Evolutionary conservation across 2,113 vertebrate species (phyloP).

Genomic region (Rynchops niger): DNA sequence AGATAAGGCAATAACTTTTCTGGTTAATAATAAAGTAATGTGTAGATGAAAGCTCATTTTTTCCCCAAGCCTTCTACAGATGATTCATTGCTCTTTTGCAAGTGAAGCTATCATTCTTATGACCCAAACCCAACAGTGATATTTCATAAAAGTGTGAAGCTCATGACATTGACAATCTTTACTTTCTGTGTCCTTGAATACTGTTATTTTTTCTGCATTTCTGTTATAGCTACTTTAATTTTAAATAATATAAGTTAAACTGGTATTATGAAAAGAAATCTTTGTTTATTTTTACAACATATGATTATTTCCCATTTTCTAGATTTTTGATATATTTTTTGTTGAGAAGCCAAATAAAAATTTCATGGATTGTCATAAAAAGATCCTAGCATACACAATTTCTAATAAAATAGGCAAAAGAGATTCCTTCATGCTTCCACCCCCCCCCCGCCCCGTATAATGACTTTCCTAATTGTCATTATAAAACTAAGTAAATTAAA

Average conservation of each 20-base stretch:
- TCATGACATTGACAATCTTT: background rate
- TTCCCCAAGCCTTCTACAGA: background rate
- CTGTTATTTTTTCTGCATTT: background rate
- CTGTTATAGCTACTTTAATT: background rate
- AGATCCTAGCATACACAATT: fast-evolving
- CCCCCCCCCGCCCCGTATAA: background rate
- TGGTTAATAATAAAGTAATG: constrained; percentile 49
- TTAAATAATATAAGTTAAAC: background rate
- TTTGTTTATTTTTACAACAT: background rate
- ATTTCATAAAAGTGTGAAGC: background rate
- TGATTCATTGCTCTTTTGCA: constrained; percentile 17
- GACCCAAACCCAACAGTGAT: background rate
- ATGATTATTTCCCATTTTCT: background rate
- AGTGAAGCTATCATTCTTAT: constrained; percentile 23
- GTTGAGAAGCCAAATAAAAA: background rate
- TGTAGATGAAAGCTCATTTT: constrained; percentile 26
- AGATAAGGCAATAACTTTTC: constrained; percentile 57
- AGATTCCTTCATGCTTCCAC: background rate
- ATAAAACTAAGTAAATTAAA: background rate
- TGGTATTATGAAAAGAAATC: background rate
- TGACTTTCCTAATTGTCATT: background rate
- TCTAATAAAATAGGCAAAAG: background rate
- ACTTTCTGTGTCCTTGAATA: background rate
- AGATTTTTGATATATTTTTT: background rate
- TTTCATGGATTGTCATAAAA: background rate